Base-by-base conservation (phyloP, 2,888 invertebrate species). In the Melinaea marsaeus region DNA sequence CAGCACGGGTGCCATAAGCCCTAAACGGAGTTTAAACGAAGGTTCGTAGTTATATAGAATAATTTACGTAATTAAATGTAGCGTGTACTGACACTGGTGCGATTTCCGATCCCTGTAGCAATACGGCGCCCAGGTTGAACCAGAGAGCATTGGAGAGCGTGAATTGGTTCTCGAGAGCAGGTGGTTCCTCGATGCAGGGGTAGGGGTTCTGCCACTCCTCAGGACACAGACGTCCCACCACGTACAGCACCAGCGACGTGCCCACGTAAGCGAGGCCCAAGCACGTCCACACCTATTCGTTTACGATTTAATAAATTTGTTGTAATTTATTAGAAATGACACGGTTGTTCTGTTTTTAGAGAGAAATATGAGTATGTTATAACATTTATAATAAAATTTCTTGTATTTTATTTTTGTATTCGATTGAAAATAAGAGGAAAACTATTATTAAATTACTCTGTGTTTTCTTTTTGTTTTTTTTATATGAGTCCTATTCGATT, bases 121-220 rank as follows among this genome's bases (percentile, higher is more conserved):
- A 92, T 72, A 97, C 92, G 61, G 95, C 95, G 33, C 96, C 96
- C 66, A 96, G 93, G 68, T 96, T 95, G 85, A 97, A 97, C 97
- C 97, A 98, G 64, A 98, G 92, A 68, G 96, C 95, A 88, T 97
- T 97, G 72, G 93, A 92, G 57, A 96, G 92, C 67, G 93, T 95
- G 90, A 97, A 95, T 84, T 95, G 96, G 90, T 97, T 98, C 84
- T 96, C 95, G 58, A 97, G 92, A 68, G 93, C 94, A 47, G 93
- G 93, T 2, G 96, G 95, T 75, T 97, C 95, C 72, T 95, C 95
- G 69, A 96, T 93, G 82, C 96, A 96, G 0, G 96, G 95, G 90
- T 95, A 94, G 0, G 97, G 96, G 88, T 96, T 97, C 78, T 94
- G 95, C 96, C 97, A 97, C 89, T 98, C 98, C 71, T 94, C 94